Conservation (phyloP, 2,113 vertebrate species). For the Sprattus sprattus region DNA sequence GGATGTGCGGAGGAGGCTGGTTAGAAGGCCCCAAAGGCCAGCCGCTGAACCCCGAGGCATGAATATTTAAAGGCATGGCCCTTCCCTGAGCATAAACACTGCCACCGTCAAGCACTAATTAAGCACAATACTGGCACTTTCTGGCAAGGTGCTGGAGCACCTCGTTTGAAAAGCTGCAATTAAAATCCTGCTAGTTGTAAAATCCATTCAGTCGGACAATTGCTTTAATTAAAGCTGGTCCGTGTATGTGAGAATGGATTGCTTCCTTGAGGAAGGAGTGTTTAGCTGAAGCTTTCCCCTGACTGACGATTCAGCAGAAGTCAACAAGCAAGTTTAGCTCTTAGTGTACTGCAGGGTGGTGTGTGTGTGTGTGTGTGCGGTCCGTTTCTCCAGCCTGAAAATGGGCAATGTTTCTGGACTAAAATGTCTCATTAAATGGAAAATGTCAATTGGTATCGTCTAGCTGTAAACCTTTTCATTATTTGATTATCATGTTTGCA, state of each 20-base stretch:
- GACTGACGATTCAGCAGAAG: background rate
- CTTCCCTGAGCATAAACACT: background rate
- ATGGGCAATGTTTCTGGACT: background rate
- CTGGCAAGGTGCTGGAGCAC: background rate
- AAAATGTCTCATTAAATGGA: no score
- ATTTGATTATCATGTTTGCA: no score
- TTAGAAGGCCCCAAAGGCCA: background rate
- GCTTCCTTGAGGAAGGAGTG: background rate
- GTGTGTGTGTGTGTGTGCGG: background rate
- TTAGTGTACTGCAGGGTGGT: background rate
- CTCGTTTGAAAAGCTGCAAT: background rate
- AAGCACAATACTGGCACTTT: background rate
- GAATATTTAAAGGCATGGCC: slow-evolving; percentile 21
- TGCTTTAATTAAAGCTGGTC: background rate
- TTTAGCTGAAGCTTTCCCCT: background rate
- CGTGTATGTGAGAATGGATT: background rate
- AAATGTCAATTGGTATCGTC: no score
- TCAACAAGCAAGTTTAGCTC: background rate
- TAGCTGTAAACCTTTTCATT: no score
- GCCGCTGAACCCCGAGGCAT: background rate
- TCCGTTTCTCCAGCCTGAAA: background rate
- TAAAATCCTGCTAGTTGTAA: slow-evolving; percentile 7
- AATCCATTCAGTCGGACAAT: slow-evolving; percentile 14
- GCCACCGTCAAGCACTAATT: background rate
- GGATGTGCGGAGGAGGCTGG: background rate